Evolutionary conservation across 1,140 invertebrate genomes (phyloP).

Genomic region (Papilio polyxenes): DNA sequence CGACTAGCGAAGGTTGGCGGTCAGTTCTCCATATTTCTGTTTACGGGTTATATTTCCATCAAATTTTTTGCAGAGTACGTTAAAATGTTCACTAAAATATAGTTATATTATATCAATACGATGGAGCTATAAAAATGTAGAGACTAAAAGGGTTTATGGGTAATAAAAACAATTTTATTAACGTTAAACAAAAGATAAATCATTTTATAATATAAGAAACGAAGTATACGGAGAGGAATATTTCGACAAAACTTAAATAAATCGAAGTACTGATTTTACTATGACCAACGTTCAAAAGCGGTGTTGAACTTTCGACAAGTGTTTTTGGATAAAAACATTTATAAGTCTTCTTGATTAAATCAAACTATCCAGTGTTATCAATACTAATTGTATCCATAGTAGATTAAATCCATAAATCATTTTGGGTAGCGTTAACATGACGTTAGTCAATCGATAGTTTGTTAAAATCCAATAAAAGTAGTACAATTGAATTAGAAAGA

Average conservation of each 20-base stretch:
- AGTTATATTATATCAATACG: background rate
- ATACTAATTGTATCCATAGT: background rate
- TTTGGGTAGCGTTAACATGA: background rate
- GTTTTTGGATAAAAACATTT: too few relatives aligned
- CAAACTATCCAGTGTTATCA: background rate
- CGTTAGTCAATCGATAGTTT: background rate
- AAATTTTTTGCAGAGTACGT: background rate
- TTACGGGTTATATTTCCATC: background rate
- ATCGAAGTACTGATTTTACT: too few relatives aligned
- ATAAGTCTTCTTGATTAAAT: too few relatives aligned
- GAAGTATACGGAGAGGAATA: background rate
- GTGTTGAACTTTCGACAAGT: too few relatives aligned
- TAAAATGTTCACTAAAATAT: background rate
- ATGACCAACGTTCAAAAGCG: too few relatives aligned
- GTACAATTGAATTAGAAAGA: background rate
- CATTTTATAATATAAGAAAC: background rate
- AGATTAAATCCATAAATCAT: background rate
- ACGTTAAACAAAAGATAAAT: background rate
- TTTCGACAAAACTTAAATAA: background rate
- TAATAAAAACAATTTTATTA: conserved; percentile 4
- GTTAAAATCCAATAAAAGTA: background rate
- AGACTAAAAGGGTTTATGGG: background rate
- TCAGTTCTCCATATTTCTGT: too few relatives aligned
- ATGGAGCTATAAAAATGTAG: conserved; percentile 1
- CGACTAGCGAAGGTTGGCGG: too few relatives aligned